A percentile compares a stretch with the other conserved stretches of the same genome.
phyloP scores from a whole-genome alignment of 2,797 vertebrate genomes.

The Capromys pilorides region DNA sequence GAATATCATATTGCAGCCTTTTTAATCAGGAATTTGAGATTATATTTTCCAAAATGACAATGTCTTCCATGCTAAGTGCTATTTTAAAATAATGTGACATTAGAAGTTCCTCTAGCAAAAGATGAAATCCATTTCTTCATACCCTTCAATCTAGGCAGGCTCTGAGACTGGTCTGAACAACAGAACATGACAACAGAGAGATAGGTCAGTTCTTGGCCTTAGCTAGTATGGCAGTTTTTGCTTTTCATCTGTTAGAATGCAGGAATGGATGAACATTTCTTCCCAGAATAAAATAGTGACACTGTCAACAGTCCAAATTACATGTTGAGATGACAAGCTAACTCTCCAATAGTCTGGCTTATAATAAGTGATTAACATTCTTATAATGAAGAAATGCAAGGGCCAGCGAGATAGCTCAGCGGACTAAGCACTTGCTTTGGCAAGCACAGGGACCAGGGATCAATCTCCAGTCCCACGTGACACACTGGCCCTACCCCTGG shows the following conservation, averaged over 20 bases:
- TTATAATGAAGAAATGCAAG: neutral
- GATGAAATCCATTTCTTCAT: neutral
- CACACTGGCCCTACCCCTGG: no score
- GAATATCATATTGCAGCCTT: constrained; percentile 3
- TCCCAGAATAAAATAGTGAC: neutral
- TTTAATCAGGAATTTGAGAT: constrained; percentile 33
- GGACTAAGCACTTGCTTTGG: no score
- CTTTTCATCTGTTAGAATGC: constrained; percentile 6
- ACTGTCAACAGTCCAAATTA: constrained; percentile 16
- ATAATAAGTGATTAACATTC: constrained; percentile 24
- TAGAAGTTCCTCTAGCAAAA: neutral
- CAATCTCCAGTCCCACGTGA: no score
- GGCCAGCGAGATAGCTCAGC: no score
- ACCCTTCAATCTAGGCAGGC: neutral
- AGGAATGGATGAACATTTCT: neutral
- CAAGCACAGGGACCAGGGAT: no score
- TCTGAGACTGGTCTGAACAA: neutral
- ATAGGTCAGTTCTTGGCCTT: neutral
- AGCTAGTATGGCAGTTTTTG: neutral
- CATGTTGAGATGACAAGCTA: neutral
- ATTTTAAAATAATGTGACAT: constrained; percentile 27
- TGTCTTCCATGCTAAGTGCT: neutral
- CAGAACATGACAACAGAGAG: neutral
- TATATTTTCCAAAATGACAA: neutral
- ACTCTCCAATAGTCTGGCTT: no score